Percentiles rank a stretch among this genome's conserved stretches.
phyloP scores from a whole-genome alignment of 2,797 vertebrate species.

The Esox lucius region DNA sequence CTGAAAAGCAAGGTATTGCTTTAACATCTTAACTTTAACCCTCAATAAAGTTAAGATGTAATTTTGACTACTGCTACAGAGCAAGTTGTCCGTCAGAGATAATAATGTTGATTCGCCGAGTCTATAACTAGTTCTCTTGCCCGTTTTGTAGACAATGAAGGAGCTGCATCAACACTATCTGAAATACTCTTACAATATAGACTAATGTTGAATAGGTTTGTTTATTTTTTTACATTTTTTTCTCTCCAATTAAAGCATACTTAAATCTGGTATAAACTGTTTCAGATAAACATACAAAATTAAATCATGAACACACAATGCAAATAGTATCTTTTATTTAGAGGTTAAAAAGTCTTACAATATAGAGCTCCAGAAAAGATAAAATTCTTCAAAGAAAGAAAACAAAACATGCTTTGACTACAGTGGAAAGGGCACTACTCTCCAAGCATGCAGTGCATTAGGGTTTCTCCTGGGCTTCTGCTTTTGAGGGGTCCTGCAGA shows the following conservation, averaged over 20 bases:
- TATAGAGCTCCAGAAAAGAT: conserved; percentile 90
- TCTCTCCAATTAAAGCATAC: too few species aligned
- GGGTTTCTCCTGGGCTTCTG: conserved; percentile 76
- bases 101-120: not conserved
- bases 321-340: conserved; percentile 88
- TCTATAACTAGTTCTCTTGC: not conserved
- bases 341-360: conserved; percentile 89
- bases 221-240: too few species aligned
- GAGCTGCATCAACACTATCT: not conserved
- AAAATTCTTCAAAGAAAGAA: conserved; percentile 82
- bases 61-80: not conserved
- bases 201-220: too few species aligned
- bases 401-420: conserved; percentile 80
- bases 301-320: conserved; percentile 62
- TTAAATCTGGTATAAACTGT: not conserved
- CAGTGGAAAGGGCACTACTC: conserved; percentile 74
- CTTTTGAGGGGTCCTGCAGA: conserved; percentile 49
- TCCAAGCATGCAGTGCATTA: conserved; percentile 76
- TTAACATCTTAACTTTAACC: too few species aligned
- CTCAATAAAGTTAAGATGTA: too few species aligned
- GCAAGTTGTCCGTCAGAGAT: not conserved
- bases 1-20: not conserved
- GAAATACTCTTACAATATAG: not conserved
- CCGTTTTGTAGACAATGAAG: not conserved
- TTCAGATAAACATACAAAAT: not conserved